Evolutionary conservation across 1,140 invertebrate genomes (phyloP).

Genomic region (Mizuhopecten yessoensis): DNA sequence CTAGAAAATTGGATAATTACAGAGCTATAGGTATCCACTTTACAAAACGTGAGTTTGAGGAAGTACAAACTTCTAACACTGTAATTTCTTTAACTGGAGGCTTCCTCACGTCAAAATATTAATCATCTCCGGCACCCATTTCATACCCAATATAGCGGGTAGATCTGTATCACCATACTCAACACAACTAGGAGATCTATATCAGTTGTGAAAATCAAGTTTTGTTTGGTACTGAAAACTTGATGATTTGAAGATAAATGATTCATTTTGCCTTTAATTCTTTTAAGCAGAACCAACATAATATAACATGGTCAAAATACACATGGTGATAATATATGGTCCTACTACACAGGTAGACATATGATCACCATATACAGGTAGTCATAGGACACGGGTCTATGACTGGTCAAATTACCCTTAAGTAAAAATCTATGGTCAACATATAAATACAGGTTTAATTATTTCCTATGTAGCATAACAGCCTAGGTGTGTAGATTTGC

Average conservation of each 20-base stretch:
- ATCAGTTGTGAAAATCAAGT: neutral
- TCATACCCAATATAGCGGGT: neutral
- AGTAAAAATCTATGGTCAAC: too few relatives aligned
- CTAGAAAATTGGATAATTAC: slow-evolving; percentile 2
- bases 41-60: neutral
- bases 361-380: too few relatives aligned
- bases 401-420: too few relatives aligned
- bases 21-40: slow-evolving; percentile 2
- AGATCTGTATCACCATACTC: neutral
- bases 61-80: slow-evolving; percentile 22
- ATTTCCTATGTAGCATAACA: too few relatives aligned
- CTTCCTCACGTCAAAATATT: neutral
- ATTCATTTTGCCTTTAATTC: neutral
- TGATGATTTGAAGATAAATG: neutral
- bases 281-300: too few relatives aligned
- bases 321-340: too few relatives aligned
- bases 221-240: neutral
- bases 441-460: too few relatives aligned
- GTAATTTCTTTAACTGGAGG: slow-evolving; percentile 3
- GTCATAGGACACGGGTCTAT: too few relatives aligned
- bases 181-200: too few relatives aligned
- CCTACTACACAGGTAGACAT: too few relatives aligned
- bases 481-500: too few relatives aligned
- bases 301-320: too few relatives aligned
- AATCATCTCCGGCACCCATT: neutral